Percentiles rank a stretch among this genome's conserved stretches.
phyloP scores from a whole-genome alignment of 2,113 vertebrate species.

The Eidolon helvum region DNA sequence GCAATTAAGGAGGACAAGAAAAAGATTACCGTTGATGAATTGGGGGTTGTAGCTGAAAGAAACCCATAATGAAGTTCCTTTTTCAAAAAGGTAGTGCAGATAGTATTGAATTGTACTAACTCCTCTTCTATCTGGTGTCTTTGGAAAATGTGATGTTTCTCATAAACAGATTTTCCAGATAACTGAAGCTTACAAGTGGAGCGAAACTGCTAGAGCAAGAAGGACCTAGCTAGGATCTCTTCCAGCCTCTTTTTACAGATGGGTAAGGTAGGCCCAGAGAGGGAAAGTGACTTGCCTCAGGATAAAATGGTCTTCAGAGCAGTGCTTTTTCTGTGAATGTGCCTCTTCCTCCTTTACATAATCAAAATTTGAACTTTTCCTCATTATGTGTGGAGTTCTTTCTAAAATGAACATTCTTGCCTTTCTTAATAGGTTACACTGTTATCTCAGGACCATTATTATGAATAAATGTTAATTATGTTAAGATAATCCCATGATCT shows the following conservation, averaged over 20 bases:
- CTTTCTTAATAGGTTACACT: not conserved
- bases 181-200: not conserved
- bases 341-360: not conserved
- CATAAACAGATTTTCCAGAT: not conserved
- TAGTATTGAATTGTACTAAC: slow-evolving; percentile 31
- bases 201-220: not conserved
- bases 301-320: not conserved
- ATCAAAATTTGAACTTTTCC: not conserved
- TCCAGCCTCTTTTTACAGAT: not conserved
- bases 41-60: slow-evolving; percentile 4
- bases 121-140: slow-evolving; percentile 23
- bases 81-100: not conserved
- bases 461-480: not conserved
- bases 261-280: not conserved
- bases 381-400: not conserved
- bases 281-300: not conserved
- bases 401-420: not conserved
- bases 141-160: not conserved
- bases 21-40: slow-evolving; percentile 20
- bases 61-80: slow-evolving; percentile 1
- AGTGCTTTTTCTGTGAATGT: not conserved
- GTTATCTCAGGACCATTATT: not conserved
- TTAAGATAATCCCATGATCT: not conserved
- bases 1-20: slow-evolving; percentile 19
- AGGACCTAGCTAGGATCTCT: not conserved